These are phyloP conservation scores for Drosophila kepulauana DNA, from an alignment of 1,140 invertebrate genomes.

Conservation along the genomic window DNA sequence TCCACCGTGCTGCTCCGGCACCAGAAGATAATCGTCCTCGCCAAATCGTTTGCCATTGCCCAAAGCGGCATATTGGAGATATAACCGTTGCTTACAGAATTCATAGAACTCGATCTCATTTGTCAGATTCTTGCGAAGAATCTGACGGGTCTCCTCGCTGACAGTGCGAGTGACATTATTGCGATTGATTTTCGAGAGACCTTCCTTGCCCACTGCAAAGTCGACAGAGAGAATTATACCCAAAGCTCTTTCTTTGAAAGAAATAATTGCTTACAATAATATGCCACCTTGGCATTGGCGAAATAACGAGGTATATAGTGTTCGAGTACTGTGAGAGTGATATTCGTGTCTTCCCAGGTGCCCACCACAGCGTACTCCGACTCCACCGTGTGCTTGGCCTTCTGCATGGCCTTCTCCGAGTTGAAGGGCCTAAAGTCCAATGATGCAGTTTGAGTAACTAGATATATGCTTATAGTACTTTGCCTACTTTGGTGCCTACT, in stretches of 20 bases:
- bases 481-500: constrained; percentile 81
- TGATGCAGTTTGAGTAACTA: background rate
- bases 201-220: constrained; percentile 74
- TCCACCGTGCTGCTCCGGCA: constrained; percentile 57
- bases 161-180: constrained; percentile 71
- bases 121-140: constrained; percentile 75
- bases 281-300: constrained; percentile 90
- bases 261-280: constrained; percentile 89
- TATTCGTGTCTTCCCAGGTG: constrained; percentile 95
- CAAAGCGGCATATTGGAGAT: constrained; percentile 77
- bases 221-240: constrained; percentile 4
- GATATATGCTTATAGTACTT: background rate
- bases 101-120: constrained; percentile 83
- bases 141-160: constrained; percentile 70
- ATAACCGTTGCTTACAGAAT: constrained; percentile 81
- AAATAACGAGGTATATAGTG: constrained; percentile 94
- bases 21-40: constrained; percentile 73
- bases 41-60: constrained; percentile 56
- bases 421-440: constrained; percentile 90
- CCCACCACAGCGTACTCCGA: constrained; percentile 94
- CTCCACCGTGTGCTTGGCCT: constrained; percentile 93
- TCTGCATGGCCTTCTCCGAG: constrained; percentile 91
- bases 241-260: too few species aligned
- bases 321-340: constrained; percentile 92
- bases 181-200: constrained; percentile 69